Evolutionary conservation across 2,797 vertebrate species (phyloP).

Genomic region (Galago senegalensis): DNA sequence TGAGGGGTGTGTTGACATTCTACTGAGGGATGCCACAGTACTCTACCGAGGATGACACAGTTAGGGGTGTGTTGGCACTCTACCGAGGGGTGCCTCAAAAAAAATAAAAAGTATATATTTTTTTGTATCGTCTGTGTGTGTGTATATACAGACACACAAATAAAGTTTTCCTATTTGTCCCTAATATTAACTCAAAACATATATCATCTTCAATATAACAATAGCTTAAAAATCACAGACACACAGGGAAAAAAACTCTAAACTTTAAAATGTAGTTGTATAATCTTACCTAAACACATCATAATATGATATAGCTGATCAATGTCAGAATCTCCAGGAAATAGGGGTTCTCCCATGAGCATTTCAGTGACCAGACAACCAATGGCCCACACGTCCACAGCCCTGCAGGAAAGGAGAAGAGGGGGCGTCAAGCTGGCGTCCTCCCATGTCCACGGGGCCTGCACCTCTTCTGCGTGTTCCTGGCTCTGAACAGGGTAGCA

Average conservation of each 20-base stretch:
- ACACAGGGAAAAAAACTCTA: neutral
- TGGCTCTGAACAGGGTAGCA: neutral
- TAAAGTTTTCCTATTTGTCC: neutral
- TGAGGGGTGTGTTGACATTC: too few relatives aligned
- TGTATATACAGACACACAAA: neutral
- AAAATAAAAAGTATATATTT: too few relatives aligned
- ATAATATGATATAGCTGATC: constrained; percentile 95
- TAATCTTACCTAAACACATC: constrained; percentile 93
- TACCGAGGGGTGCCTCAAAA: too few relatives aligned
- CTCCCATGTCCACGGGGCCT: neutral
- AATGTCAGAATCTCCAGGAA: constrained; percentile 96
- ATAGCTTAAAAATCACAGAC: constrained; percentile 16
- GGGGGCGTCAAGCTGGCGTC: neutral
- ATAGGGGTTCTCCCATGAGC: constrained; percentile 94
- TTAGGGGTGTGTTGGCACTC: too few relatives aligned
- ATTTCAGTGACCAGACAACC: constrained; percentile 95
- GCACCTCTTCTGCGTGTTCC: neutral
- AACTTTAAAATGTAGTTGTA: constrained; percentile 46
- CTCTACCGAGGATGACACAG: too few relatives aligned
- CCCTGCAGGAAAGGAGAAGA: constrained; percentile 88
- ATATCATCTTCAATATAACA: constrained; percentile 14
- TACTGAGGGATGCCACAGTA: too few relatives aligned
- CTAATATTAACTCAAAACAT: neutral
- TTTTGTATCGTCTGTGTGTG: too few relatives aligned
- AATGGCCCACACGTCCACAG: constrained; percentile 95